Evolutionary conservation across 2,113 vertebrate species (phyloP), one percentile per base, ranked within the genome.

Genomic region (Cinclus mexicanus): DNA sequence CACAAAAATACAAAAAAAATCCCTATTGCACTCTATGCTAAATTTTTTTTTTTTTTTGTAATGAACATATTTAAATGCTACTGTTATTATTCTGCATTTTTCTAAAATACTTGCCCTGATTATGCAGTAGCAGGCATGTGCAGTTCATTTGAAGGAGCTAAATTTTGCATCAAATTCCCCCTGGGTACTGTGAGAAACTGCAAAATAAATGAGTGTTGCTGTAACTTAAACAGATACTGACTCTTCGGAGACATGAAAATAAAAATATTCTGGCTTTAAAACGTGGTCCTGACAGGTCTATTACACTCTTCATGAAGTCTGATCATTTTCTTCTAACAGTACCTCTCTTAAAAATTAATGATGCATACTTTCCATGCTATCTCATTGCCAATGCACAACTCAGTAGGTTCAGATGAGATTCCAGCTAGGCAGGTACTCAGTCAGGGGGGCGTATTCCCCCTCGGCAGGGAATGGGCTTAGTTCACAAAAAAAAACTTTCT

Each of bases 321-420:
- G 68, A 65, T 53, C 9, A 2, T 46, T 78, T 87, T 74, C 67
- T 90, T 80, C 39, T 60, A 71, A 65, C 33, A 53, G 74, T 86
- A 92, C 56, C 52, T 60, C 56, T 60, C 77, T 91, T 94, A 87
- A 93, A 95, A 95, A 87, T 93, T 78, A 92, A 95, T 74, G 56
- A 37, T 44, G 42, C 52, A 16, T 76, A 19, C 59, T 89, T 84
- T 56, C 68, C 52, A 16, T 49, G 41, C 86, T 76, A 60, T 28
- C 84, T 76, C 61, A 55, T 75, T 63, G 25, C 64, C 3, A 9
- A 56, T 69, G 89, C 39, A 68, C 55, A 70, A 2, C 53, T 68
- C 39, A 29, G n/a, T 47, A 64, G 18, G 44, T 52, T 59, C 46
- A 77, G 71, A 42, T 35, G 57, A 68, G 78, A 89, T 60, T 75